Evolutionary conservation across 2,797 vertebrate species (phyloP).

Genomic region (Myiotriccus ornatus): DNA sequence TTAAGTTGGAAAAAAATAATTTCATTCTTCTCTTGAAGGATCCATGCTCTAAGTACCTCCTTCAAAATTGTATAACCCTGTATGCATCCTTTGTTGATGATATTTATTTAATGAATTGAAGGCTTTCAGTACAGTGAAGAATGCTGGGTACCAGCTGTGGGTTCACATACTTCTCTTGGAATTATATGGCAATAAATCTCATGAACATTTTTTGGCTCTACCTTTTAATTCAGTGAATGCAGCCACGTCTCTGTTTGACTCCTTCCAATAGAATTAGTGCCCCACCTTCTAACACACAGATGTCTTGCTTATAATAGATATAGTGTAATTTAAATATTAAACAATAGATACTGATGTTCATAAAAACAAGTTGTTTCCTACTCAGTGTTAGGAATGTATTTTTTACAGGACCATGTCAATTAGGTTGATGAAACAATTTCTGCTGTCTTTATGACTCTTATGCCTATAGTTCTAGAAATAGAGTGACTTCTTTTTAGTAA

Average conservation of each 20-base stretch:
- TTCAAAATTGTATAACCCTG: not conserved
- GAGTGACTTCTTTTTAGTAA: not conserved
- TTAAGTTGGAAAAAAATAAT: not conserved
- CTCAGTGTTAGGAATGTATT: accelerated
- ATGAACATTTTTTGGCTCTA: not conserved
- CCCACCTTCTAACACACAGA: not conserved
- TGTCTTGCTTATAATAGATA: not conserved
- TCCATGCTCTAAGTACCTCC: not conserved
- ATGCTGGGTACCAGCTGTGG: not conserved
- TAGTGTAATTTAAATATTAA: not conserved
- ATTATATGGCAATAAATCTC: not conserved
- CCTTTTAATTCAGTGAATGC: not conserved
- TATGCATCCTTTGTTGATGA: not conserved
- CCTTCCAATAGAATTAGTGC: not conserved
- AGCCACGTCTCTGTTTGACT: not conserved
- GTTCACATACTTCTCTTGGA: not conserved
- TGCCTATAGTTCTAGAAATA: not conserved
- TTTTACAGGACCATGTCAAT: not conserved
- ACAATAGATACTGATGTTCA: not conserved
- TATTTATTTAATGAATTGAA: not conserved
- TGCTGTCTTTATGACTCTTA: not conserved
- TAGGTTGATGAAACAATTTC: not conserved
- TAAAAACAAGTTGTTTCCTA: not conserved
- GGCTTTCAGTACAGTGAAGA: not conserved
- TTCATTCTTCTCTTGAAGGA: not conserved